Evolutionary conservation across 2,888 invertebrate species (phyloP).

Genomic region (Papilio demoleus): DNA sequence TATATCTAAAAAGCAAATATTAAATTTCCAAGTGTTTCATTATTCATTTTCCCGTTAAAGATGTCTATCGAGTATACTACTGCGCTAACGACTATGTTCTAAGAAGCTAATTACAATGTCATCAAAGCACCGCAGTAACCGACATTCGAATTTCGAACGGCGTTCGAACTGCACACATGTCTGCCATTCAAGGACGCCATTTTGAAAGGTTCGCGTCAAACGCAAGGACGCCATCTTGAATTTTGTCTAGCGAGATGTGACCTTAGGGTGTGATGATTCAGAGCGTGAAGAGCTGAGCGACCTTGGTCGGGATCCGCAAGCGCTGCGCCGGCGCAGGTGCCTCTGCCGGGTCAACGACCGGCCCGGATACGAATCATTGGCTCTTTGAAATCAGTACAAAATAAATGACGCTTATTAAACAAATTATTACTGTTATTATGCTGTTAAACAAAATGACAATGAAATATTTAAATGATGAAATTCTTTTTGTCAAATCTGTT

Average conservation of each 20-base stretch:
- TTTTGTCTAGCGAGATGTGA: conserved; percentile 30
- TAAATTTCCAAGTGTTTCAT: not conserved
- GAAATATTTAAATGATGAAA: not conserved
- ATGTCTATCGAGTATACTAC: conserved; percentile 27
- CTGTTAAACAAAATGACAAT: not conserved
- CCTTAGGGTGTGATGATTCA: conserved; percentile 32
- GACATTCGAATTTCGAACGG: conserved; percentile 32
- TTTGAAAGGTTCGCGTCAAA: conserved; percentile 27
- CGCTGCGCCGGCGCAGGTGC: conserved; percentile 69
- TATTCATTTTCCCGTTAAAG: conserved; percentile 13
- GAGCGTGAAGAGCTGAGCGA: conserved; percentile 39
- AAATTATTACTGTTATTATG: not conserved
- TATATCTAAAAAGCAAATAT: too few species aligned
- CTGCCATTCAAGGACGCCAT: conserved; percentile 33
- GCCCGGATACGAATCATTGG: conserved; percentile 59
- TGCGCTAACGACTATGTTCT: conserved; percentile 21
- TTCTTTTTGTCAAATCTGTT: not conserved
- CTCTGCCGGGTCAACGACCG: conserved; percentile 64
- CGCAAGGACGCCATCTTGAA: conserved; percentile 29
- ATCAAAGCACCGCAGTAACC: conserved; percentile 15
- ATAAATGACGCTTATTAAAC: not conserved
- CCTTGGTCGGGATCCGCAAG: conserved; percentile 46
- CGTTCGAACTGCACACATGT: not conserved
- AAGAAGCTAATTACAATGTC: conserved; percentile 14
- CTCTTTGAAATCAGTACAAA: conserved; percentile 41